These are phyloP conservation scores for Oryzaephilus surinamensis DNA, from an alignment of 1,140 invertebrate genomes.

Conservation along the genomic window DNA sequence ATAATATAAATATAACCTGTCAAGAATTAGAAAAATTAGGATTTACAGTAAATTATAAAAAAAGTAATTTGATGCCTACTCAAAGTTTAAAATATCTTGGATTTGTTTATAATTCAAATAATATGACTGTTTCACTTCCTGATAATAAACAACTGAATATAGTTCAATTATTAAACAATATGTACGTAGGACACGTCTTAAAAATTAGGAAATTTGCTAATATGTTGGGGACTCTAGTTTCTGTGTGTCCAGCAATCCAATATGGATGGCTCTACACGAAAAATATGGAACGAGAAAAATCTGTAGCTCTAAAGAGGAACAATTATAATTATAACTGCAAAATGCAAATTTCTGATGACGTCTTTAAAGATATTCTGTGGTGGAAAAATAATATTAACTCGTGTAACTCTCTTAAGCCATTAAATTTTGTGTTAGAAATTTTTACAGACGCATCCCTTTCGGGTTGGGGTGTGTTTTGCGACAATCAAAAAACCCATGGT, in stretches of 20 bases:
- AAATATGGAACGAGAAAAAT: constrained; percentile 3
- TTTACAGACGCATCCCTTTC: constrained; percentile 25
- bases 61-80: no score
- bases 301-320: background rate
- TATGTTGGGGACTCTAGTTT: no score
- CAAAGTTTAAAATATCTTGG: no score
- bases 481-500: constrained; percentile 16
- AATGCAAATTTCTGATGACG: no score
- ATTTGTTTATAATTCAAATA: no score
- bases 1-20: background rate
- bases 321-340: background rate
- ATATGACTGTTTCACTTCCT: no score
- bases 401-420: background rate
- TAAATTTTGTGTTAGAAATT: constrained; percentile 9
- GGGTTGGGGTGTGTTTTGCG: constrained; percentile 23
- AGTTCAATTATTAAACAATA: background rate
- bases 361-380: constrained; percentile 1
- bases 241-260: constrained; percentile 3
- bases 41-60: no score
- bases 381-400: background rate
- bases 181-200: background rate
- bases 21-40: no score
- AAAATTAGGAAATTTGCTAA: no score
- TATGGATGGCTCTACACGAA: constrained; percentile 3
- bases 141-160: no score